Base-by-base conservation (phyloP, 2,797 vertebrate genomes). In the Mormyrops boulengeri region DNA sequence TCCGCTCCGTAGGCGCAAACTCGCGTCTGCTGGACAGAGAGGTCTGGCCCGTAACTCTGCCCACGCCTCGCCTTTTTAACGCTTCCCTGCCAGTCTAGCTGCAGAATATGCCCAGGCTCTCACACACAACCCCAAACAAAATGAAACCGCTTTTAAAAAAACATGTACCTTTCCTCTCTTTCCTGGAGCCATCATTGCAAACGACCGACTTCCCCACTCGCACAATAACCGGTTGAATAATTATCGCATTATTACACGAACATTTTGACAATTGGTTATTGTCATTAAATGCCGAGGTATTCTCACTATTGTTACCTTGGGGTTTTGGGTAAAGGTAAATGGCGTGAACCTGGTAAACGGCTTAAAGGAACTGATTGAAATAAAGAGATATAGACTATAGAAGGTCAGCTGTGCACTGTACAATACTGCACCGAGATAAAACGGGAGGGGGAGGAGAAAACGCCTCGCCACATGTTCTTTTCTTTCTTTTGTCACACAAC, bases 21-120 rank as follows among this genome's bases (percentile, higher is more conserved):
- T 50, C 52, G 9, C 55, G 53, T 50, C 53, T 41, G 92, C 94
- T 92, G 93, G 91, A 91, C 92, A 91, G 85, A 92, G 88, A 89
- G 93, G 91, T 92, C 92, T 91, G 88, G 91, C 90, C 92, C 88
- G 41, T 44, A 60, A 89, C 88, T 87, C 93, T 90, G 82, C 93
- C 92, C 91, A 91, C 92, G 92, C 30, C 92, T 91, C 93, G 90
- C 89, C 90, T 88, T 30, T 82, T 94, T 94, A 92, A 94, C 93
- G 94, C 52, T 84, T 89, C 34, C 50, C n/a, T 84, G 38, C 53
- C 88, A 44, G 69, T 47, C 69, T 53, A n/a, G n/a, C 88, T 5
- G 52, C 41, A 44, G 38, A 80, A 80, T 44, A 41, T 44, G n/a
- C 19, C 14, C n/a, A 41, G 41, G 4, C 41, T 26, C 41, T 50